Conservation (phyloP, 2,888 invertebrate species). For the Drosophila flavopinicola region DNA sequence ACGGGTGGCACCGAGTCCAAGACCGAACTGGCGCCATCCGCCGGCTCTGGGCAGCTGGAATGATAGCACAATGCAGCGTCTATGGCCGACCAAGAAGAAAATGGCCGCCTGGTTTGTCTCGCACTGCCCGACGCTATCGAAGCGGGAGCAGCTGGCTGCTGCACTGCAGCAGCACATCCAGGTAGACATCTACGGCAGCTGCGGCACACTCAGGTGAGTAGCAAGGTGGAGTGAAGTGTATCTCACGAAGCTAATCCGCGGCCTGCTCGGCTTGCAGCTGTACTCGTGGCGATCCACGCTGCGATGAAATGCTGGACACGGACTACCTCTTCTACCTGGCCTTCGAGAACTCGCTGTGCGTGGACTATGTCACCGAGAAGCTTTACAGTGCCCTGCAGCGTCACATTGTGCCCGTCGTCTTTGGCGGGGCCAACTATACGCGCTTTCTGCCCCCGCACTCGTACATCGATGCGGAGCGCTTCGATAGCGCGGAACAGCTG, state of each 20-base stretch:
- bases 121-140: constrained; percentile 85
- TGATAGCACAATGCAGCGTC: constrained; percentile 48
- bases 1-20: constrained; percentile 73
- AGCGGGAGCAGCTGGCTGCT: constrained; percentile 84
- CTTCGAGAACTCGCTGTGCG: constrained; percentile 89
- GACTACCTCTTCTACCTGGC: constrained; percentile 89
- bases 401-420: constrained; percentile 87
- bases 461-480: constrained; percentile 88
- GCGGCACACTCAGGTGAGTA: constrained; percentile 85
- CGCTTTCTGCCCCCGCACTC: constrained; percentile 87
- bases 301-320: constrained; percentile 83
- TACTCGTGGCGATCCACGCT: constrained; percentile 72
- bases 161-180: constrained; percentile 86
- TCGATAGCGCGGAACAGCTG: constrained; percentile 86
- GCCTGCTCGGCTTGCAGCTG: constrained; percentile 81
- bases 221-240: not conserved
- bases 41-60: constrained; percentile 44
- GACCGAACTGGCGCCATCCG: constrained; percentile 74
- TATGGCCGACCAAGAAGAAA: constrained; percentile 83
- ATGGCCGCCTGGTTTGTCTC: constrained; percentile 87
- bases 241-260: not conserved
- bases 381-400: constrained; percentile 74
- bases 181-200: constrained; percentile 88
- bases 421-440: constrained; percentile 88
- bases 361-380: constrained; percentile 90